Evolutionary conservation across 2,888 invertebrate species (phyloP), one percentile per base, ranked within the genome.

Genomic region (Axea sp.): DNA sequence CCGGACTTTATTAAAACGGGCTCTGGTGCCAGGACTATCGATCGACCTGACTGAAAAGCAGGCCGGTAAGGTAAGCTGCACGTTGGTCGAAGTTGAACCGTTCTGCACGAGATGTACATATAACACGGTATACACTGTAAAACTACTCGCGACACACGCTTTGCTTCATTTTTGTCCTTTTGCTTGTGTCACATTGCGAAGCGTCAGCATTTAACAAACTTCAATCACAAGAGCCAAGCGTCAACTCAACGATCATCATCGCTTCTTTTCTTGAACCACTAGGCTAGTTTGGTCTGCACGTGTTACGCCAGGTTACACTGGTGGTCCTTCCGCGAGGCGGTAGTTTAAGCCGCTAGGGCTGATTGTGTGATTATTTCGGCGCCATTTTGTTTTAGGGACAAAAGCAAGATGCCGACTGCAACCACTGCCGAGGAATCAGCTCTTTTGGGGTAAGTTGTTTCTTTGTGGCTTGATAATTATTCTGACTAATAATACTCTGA

Each of bases 381-480:
- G 82, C 82, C 83, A 83, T 87, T 87, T 83, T 87, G 87, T 87
- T 87, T 80, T 86, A 87, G 87, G 86, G 84, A 87, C 77, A 84
- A 80, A 85, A 82, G 82, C 83, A 92, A 90, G 89, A 94, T 94
- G 94, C 93, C 93, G 81, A 89, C 92, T 78, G 91, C 92, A 83
- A 92, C 89, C 76, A 88, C 90, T 82, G 93, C 94, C 88, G 96
- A 96, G 91, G 95, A 95, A 90, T 93, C 95, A 81, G 94, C 95
- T 86, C 92, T 96, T 76, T 90, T 96, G 88, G 94, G 95, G 95
- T 96, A 92, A 95, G 95, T 86, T 77, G 53, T 73, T 71, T 67
- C 19, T 41, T 51, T 43, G 33, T 45, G 11, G 60, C 53, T 55
- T 75, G 49, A 53, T 7, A 5, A 43, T 37, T 43, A 30, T 35